Base-by-base conservation (phyloP, 2,797 vertebrate genomes). In the Synaphobranchus kaupii region DNA sequence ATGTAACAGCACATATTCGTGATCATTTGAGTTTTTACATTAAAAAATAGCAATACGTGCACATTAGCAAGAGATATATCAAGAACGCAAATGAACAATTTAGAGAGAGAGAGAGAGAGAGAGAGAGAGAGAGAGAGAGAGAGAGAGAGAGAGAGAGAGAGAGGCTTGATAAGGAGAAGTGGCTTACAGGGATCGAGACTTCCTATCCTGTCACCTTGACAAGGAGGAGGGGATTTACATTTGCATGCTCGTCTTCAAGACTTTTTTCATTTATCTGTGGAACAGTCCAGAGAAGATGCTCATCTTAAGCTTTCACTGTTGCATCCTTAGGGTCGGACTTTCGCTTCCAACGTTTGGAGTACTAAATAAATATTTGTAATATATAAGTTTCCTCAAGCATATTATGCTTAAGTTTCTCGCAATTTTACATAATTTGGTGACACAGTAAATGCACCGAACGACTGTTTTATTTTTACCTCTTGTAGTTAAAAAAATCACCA, bases 111-210 rank as follows among this genome's bases (percentile, higher is more conserved):
- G 9, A 34, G 73, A 78, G 76, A 50, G 76, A 25, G 76, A 81
- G 34, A 78, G 73, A 78, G 73, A 78, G 39, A 47, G 73, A 78
- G 47, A 50, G 54, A 81, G 54, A 81, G 76, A 63, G 85, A 86
- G 85, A 86, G 52, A 56, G 85, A 86, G 73, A 86, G 73, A 50
- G 86, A 83, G 86, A 83, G 44, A 68, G 78, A 86, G 73, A 66
- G 48, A 66, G 63, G 22, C 47, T 25, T 48, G 82, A 83, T 54
- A 54, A 34, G 28, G 82, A 83, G 82, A 83, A 83, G 82, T 31
- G 50, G 47, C n/a, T 28, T 3, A 20, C 12, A 34, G 82, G 54
- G n/a, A 34, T 83, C 82, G 82, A 50, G 82, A 20, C 82, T 83
- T 83, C 82, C 50, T 17, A 22, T 83, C 50, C 52, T 83, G 82